These are phyloP conservation scores for Pterocles gutturalis DNA, from an alignment of 2,113 vertebrate genomes.

Conservation along the genomic window DNA sequence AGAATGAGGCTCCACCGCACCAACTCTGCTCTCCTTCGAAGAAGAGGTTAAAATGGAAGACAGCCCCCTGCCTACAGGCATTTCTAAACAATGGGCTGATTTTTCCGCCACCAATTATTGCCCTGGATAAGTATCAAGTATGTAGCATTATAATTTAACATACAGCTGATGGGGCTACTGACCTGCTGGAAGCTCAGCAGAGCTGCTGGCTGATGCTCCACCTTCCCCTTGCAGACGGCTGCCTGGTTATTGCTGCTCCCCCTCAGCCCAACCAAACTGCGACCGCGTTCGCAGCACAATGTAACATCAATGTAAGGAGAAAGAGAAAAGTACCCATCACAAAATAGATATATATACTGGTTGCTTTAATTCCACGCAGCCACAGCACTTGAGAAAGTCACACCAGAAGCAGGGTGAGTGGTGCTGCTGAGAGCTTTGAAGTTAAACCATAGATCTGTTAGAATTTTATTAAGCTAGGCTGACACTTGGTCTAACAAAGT, in stretches of 20 bases:
- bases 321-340: background rate
- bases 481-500: fast-evolving
- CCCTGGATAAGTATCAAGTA: constrained; percentile 59
- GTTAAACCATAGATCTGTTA: background rate
- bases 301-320: fast-evolving
- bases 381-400: background rate
- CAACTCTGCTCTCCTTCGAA: background rate
- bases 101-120: constrained; percentile 55
- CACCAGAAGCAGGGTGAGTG: background rate
- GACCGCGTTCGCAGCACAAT: fast-evolving
- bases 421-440: background rate
- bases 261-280: background rate
- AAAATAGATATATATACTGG: fast-evolving
- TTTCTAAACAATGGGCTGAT: constrained; percentile 43
- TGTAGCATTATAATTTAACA: constrained; percentile 28
- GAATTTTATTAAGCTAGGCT: background rate
- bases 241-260: background rate
- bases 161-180: constrained; percentile 26
- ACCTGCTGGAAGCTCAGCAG: background rate
- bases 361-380: background rate
- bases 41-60: constrained; percentile 46
- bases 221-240: background rate
- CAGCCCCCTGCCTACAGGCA: constrained; percentile 52
- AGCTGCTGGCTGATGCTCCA: background rate
- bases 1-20: background rate